Percentiles rank a stretch among this genome's conserved stretches.
Conservation (phyloP, 1,140 invertebrate genomes). For the Portunus trituberculatus region DNA sequence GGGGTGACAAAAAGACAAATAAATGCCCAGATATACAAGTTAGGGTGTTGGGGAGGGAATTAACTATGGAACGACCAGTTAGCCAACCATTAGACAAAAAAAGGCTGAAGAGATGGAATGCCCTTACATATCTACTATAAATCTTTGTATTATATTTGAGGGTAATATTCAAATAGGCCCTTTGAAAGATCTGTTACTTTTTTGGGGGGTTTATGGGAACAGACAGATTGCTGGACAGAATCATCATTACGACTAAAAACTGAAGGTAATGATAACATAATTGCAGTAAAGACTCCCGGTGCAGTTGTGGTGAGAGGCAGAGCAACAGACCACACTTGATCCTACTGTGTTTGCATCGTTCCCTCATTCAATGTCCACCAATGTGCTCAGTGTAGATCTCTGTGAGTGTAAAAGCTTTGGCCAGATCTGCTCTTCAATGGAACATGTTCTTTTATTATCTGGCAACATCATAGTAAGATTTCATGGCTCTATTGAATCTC, state of each 20-base stretch:
- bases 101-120: not conserved
- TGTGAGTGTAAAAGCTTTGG: too few relatives aligned
- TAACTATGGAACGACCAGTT: not conserved
- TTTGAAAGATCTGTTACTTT: not conserved
- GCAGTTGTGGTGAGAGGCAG: not conserved
- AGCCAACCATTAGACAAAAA: not conserved
- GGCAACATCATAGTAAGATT: too few relatives aligned
- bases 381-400: too few relatives aligned
- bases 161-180: not conserved
- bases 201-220: not conserved
- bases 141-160: not conserved
- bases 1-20: too few relatives aligned
- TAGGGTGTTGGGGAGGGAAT: not conserved
- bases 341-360: too few relatives aligned
- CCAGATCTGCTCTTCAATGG: too few relatives aligned
- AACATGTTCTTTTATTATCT: too few relatives aligned
- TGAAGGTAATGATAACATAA: not conserved
- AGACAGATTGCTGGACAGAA: not conserved
- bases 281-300: conserved; percentile 15
- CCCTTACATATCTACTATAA: not conserved
- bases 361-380: too few relatives aligned
- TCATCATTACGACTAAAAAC: not conserved
- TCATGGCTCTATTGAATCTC: too few relatives aligned
- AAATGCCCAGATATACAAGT: not conserved
- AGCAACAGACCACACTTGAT: too few relatives aligned